Conservation (phyloP, 1,140 invertebrate species). For the Rhopalosiphum padi region DNA sequence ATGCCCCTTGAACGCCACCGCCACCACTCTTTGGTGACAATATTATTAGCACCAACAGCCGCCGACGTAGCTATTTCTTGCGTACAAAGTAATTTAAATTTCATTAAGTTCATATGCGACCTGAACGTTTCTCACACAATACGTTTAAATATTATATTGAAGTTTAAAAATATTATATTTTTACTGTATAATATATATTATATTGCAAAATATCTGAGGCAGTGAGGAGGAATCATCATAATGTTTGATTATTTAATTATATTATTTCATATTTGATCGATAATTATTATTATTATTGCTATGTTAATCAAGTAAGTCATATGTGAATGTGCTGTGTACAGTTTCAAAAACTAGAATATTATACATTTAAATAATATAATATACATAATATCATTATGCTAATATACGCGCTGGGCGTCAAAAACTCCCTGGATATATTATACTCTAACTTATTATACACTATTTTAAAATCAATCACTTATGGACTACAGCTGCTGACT, state of each 20-base stretch:
- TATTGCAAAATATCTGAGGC: background rate
- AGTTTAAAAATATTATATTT: background rate
- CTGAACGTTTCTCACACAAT: background rate
- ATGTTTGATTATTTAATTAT: background rate
- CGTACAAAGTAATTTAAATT: conserved; percentile 35
- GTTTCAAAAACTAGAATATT: background rate
- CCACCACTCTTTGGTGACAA: background rate
- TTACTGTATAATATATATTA: background rate
- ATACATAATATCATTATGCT: background rate
- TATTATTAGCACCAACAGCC: background rate
- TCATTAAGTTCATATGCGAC: background rate
- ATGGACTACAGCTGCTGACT: background rate
- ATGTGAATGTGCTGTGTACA: background rate
- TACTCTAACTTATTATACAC: background rate
- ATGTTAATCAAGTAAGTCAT: background rate
- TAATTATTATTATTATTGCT: background rate
- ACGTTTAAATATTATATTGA: background rate
- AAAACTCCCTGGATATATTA: background rate
- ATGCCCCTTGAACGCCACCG: background rate
- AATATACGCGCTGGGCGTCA: background rate
- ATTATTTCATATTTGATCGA: background rate
- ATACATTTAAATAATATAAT: background rate
- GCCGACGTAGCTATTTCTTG: background rate
- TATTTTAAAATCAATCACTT: background rate
- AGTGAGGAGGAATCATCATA: background rate